A percentile compares a stretch with the other conserved stretches of the same genome.
These are phyloP conservation scores for Drosophila melanosoma DNA, from an alignment of 2,888 invertebrate species.

Conservation along the genomic window DNA sequence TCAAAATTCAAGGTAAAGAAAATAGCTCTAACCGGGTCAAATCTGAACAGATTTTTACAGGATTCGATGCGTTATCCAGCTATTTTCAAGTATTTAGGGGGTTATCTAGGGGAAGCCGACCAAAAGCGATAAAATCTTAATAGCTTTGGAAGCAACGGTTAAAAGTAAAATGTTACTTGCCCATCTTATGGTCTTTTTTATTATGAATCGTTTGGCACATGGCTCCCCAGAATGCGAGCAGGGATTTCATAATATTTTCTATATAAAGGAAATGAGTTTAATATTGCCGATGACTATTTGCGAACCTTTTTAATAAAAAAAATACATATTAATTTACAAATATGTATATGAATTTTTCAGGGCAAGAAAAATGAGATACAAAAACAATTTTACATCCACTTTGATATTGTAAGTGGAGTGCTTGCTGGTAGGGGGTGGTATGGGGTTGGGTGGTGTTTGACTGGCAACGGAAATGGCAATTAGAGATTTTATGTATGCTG, in stretches of 20 bases:
- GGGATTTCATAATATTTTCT: not conserved
- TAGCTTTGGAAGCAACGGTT: not conserved
- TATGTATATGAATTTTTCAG: not conserved
- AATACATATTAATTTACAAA: not conserved
- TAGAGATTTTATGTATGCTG: slow-evolving; percentile 58
- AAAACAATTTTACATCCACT: not conserved
- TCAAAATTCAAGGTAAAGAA: not conserved
- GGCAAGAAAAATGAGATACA: not conserved
- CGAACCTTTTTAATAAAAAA: not conserved
- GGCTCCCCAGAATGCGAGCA: not conserved
- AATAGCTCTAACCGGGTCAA: not conserved
- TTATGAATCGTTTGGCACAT: not conserved
- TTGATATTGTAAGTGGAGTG: not conserved
- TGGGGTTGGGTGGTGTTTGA: slow-evolving; percentile 1
- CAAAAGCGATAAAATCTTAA: not conserved
- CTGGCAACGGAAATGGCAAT: slow-evolving; percentile 64
- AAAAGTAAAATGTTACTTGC: not conserved
- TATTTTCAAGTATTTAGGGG: not conserved
- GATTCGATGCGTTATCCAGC: not conserved
- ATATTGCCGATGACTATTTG: not conserved
- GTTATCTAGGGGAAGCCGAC: not conserved
- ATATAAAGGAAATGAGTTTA: not conserved
- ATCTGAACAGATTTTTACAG: not conserved
- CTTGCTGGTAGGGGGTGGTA: not conserved
- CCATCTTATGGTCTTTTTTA: not conserved